phyloP scores from a whole-genome alignment of 1,140 invertebrate genomes.

The Adelges cooleyi region DNA sequence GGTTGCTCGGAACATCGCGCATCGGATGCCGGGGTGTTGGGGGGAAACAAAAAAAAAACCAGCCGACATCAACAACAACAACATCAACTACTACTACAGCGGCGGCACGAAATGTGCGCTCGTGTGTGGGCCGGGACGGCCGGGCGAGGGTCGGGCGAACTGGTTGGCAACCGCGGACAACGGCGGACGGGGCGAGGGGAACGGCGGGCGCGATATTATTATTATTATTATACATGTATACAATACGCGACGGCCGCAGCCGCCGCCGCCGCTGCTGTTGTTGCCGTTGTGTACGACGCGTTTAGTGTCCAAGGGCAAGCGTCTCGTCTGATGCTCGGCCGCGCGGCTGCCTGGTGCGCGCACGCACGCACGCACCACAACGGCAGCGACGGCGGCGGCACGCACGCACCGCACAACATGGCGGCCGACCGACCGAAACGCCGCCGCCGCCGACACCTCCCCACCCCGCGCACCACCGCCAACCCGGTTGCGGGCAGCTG shows the following conservation, averaged over 20 bases:
- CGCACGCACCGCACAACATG: slow-evolving; percentile 25
- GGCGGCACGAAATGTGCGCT: no score
- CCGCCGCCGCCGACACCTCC: not conserved
- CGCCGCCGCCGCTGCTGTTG: not conserved
- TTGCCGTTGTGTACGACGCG: no score
- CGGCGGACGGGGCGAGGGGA: not conserved
- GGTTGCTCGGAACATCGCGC: no score
- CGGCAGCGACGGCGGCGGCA: not conserved
- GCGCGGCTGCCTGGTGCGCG: not conserved
- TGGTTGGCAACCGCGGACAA: not conserved
- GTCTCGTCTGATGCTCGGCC: slow-evolving; percentile 19
- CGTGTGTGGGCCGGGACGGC: not conserved
- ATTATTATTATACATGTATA: not conserved
- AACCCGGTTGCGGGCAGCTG: slow-evolving; percentile 6
- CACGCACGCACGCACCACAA: slow-evolving; percentile 8
- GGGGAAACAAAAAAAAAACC: no score
- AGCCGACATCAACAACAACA: no score
- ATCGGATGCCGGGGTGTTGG: no score
- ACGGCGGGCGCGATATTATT: not conserved
- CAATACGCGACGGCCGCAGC: not conserved
- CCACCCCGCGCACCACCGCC: not conserved
- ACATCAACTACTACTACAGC: no score
- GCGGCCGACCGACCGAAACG: slow-evolving; percentile 26
- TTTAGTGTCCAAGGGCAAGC: slow-evolving; percentile 28
- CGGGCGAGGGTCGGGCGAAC: slow-evolving; percentile 1